Evolutionary conservation across 2,888 invertebrate species (phyloP).

Genomic region (Andrena minutula): DNA sequence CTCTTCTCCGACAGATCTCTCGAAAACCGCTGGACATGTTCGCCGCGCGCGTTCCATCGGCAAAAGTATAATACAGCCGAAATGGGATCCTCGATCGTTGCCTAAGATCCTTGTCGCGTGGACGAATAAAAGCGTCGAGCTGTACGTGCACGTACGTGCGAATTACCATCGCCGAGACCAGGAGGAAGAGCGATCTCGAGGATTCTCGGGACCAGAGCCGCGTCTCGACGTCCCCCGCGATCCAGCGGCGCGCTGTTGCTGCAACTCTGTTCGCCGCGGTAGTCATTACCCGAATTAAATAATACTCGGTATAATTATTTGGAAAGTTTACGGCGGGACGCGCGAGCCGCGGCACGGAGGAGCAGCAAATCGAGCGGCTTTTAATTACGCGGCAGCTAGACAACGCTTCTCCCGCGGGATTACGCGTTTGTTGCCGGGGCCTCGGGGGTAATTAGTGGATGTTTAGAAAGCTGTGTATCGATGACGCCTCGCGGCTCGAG

Average conservation of each 20-base stretch:
- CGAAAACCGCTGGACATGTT: slow-evolving; percentile 35
- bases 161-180: background rate
- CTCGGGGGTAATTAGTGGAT: slow-evolving; percentile 52
- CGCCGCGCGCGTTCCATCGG: background rate
- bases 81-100: too few relatives aligned
- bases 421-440: slow-evolving; percentile 19
- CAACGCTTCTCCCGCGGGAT: slow-evolving; percentile 50
- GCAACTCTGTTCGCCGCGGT: slow-evolving; percentile 36
- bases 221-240: slow-evolving; percentile 1
- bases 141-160: background rate
- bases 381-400: slow-evolving; percentile 57
- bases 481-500: slow-evolving; percentile 28
- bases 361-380: slow-evolving; percentile 37
- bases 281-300: slow-evolving; percentile 66
- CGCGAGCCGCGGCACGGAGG: slow-evolving; percentile 27
- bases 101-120: too few relatives aligned
- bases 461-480: slow-evolving; percentile 58
- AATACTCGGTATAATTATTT: slow-evolving; percentile 69
- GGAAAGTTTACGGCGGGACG: slow-evolving; percentile 59
- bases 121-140: background rate
- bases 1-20: slow-evolving; percentile 35
- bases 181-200: background rate
- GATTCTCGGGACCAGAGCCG: background rate
- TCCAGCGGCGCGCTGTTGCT: slow-evolving; percentile 28
- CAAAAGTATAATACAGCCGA: background rate